A percentile compares a stretch with the other conserved stretches of the same genome.
Evolutionary conservation across 2,797 vertebrate genomes (phyloP).

Genomic region (Rhinichthys osculus): DNA sequence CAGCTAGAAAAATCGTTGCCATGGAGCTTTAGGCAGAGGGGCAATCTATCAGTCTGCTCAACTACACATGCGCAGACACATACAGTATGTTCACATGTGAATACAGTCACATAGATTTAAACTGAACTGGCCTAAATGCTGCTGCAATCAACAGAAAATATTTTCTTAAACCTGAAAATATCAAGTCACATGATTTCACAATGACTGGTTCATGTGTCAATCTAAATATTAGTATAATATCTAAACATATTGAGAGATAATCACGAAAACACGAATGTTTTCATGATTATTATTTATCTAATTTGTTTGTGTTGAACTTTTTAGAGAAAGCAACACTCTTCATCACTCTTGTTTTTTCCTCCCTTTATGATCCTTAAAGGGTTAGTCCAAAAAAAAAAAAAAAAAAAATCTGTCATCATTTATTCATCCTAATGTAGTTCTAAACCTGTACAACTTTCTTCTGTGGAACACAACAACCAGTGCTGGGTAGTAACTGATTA

Average conservation of each 20-base stretch:
- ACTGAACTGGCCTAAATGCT: background rate
- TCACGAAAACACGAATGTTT: background rate
- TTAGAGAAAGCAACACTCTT: background rate
- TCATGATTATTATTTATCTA: background rate
- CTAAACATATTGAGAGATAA: background rate
- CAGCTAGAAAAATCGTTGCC: constrained; percentile 45
- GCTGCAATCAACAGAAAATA: background rate
- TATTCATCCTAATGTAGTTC: background rate
- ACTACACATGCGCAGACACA: constrained; percentile 24
- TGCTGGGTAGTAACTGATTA: background rate
- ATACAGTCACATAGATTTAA: background rate
- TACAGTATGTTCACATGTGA: constrained; percentile 7
- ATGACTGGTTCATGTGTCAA: background rate
- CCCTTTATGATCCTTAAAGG: background rate
- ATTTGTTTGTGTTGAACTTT: background rate
- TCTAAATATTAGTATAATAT: background rate
- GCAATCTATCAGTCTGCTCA: constrained; percentile 36
- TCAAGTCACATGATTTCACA: background rate
- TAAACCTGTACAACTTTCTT: background rate
- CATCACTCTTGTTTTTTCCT: background rate
- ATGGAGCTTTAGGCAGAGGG: constrained; percentile 46
- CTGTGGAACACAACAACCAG: background rate
- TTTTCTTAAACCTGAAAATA: background rate
- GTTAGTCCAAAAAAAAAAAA: background rate
- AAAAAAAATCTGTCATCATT: background rate